phyloP scores from a whole-genome alignment of 1,140 invertebrate species.

The Liolophura sinensis region DNA sequence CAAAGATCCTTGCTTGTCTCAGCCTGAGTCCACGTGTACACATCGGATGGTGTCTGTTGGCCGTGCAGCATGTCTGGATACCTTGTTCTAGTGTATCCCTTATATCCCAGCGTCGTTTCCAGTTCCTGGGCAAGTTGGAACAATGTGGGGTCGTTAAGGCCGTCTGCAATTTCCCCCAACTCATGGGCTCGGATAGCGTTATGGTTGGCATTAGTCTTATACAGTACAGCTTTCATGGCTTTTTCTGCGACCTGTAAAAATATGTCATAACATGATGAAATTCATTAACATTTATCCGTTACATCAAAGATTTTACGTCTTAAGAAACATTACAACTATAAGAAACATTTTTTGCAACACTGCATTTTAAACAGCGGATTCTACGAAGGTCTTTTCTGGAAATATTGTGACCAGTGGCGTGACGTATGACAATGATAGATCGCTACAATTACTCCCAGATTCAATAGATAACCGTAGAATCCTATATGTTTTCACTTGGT shows the following conservation, averaged over 20 bases:
- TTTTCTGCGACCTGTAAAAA: constrained; percentile 20
- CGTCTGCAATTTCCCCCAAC: not conserved
- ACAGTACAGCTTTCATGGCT: constrained; percentile 20
- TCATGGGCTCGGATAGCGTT: constrained; percentile 6
- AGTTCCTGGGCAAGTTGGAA: not conserved
- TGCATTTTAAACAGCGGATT: too few species aligned
- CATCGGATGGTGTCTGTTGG: constrained; percentile 14
- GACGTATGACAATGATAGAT: too few species aligned
- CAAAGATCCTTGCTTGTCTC: constrained; percentile 5
- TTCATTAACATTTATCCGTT: too few species aligned
- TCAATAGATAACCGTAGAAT: too few species aligned
- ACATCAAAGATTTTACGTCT: too few species aligned
- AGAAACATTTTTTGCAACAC: too few species aligned
- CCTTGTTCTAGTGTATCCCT: constrained; percentile 13
- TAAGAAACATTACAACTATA: too few species aligned
- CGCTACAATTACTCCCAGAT: too few species aligned
- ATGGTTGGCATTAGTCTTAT: constrained; percentile 7
- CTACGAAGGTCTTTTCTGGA: too few species aligned
- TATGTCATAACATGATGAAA: too few species aligned
- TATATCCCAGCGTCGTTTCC: constrained; percentile 1
- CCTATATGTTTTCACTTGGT: too few species aligned
- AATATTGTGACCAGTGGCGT: too few species aligned
- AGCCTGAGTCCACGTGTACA: constrained; percentile 12
- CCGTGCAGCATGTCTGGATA: constrained; percentile 17
- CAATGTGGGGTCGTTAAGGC: constrained; percentile 1